Evolutionary conservation across 2,888 invertebrate species (phyloP), one percentile per base, ranked within the genome.

Genomic region (Epinotia ramella): DNA sequence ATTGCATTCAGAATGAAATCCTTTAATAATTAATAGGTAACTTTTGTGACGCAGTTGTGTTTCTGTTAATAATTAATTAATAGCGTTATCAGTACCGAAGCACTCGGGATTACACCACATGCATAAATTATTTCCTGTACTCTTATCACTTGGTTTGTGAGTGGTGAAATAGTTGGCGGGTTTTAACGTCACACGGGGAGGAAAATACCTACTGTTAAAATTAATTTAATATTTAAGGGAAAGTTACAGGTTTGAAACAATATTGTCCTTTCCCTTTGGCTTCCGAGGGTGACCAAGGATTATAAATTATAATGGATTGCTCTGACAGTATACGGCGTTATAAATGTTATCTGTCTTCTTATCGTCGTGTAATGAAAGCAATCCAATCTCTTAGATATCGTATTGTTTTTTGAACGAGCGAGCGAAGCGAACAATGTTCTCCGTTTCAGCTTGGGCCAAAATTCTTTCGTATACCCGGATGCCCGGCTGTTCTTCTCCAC

Each of bases 31-130:
- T 6, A 28, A 28, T 28, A 3, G n/a, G 33, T n/a, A 12, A 13
- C 5, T 49, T 49, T 49, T 40, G 24, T 56, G 57, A 44, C 60
- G 62, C 62, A 49, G 18, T 49, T 49, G 49, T 18, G 20, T 67
- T 73, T 40, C 49, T 13, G 33, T 13, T 63, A 62, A 53, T 68
- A 53, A 67, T 68, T 53, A 73, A 73, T 68, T 67, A 73, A 62
- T 68, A 11, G 33, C 62, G 60, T 62, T 68, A 73, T 73, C 60
- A 73, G 60, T 33, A 59, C 49, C 13, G 56, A 40, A 56, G 66
- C 49, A 66, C 73, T 73, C 49, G 40, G 66, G 66, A 60, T 66
- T 59, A 64, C 57, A 56, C 56, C 28, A 53, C n/a, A n/a, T n/a
- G 57, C 33, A 24, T 40, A 73, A 66, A 73, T 66, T 59, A 18